These are phyloP conservation scores for Temnothorax rugatulus DNA, from an alignment of 2,888 invertebrate genomes.

Conservation along the genomic window DNA sequence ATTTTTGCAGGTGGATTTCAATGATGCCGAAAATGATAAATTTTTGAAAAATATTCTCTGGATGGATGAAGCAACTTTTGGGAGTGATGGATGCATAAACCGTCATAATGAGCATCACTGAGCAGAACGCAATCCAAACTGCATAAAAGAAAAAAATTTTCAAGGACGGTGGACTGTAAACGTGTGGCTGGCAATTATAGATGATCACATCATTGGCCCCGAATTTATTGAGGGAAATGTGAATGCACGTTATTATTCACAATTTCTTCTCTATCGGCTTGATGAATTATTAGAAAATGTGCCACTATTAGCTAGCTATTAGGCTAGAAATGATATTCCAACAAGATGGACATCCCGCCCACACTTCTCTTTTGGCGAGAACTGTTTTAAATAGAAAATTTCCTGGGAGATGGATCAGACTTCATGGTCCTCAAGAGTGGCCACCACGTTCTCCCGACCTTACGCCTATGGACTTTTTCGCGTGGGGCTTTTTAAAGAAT, in stretches of 20 bases:
- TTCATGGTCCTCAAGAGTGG: no score
- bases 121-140: background rate
- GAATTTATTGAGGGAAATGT: background rate
- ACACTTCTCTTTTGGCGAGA: background rate
- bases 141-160: background rate
- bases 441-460: no score
- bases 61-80: no score
- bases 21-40: no score
- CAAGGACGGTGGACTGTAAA: background rate
- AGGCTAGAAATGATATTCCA: no score
- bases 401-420: background rate
- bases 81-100: no score
- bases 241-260: background rate
- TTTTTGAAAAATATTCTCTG: no score
- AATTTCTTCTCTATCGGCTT: background rate
- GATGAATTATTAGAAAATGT: background rate
- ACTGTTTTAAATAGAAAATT: background rate
- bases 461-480: no score
- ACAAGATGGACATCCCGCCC: no score
- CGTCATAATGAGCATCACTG: no score
- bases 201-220: background rate
- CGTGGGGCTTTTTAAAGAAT: constrained; percentile 11
- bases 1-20: no score
- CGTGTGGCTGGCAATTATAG: background rate
- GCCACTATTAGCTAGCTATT: no score